Base-by-base conservation (phyloP, 1,140 invertebrate species). In the Halictus rubicundus region DNA sequence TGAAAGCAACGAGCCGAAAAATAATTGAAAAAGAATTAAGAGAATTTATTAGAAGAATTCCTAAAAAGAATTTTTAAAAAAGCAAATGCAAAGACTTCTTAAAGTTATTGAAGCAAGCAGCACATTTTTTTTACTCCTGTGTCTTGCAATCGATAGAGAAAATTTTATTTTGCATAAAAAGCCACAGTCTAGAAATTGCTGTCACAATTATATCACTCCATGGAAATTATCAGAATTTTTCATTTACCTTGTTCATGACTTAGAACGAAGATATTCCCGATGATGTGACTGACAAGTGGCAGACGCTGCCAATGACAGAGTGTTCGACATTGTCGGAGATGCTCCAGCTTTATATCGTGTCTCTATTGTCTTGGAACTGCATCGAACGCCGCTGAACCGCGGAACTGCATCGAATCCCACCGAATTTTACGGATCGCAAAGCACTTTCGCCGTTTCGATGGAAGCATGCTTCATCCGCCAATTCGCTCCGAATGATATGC, bases 311-410 rank as follows among this genome's bases (percentile, higher is more conserved):
- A 63, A 37, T 32, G 57, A 21, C 23, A 27, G 49, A 72, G 57
- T 37, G 66, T 60, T 54, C 84, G 74, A 74, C 66, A 32, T 78
- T 9, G 10, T 14, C 23, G n/a, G 74, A 46, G 49, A 61, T 63
- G 63, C 19, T 78, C 21, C 68, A 52, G 39, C 39, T 85, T 85
- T 85, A 85, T 85, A 85, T 78, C 23, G 60, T 25, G 60, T 54
- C 37, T 74, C n/a, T 14, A 14, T 66, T 2, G 39, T 42, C 68
- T n/a, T 39, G 64, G 69, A 39, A 57, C 21, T 74, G 68, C 46
- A 21, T 3, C 46, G 25, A 68, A 49, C 60, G 27, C 42, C 39
- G 12, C 42, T 23, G 27, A 70, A 37, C 49, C 27, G 68, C 77
- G 63, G n/a, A 65, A 60, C 32, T 27, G 25, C 57, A 81, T 81